A percentile compares a stretch with the other conserved stretches of the same genome.
Evolutionary conservation across 2,888 invertebrate genomes (phyloP).

Genomic region (Cenopis cana): DNA sequence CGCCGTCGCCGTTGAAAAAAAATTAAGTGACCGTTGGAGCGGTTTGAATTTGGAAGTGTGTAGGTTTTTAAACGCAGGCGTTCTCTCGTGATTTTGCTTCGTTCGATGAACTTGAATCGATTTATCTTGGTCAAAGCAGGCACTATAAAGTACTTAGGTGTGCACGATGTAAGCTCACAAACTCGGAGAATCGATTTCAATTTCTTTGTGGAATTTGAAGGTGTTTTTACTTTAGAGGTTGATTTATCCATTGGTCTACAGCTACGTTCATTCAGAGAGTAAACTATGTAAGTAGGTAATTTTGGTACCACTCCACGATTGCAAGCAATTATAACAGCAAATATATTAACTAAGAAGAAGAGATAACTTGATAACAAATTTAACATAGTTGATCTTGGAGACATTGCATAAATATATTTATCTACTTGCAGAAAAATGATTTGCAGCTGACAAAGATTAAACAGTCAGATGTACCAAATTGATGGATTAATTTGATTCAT

Average conservation of each 20-base stretch:
- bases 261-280: neutral
- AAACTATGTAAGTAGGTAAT: neutral
- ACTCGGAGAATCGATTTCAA: slow-evolving; percentile 29
- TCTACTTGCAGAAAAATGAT: no score
- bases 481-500: no score
- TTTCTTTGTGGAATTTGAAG: slow-evolving; percentile 27
- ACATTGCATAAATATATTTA: neutral
- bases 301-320: no score
- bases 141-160: slow-evolving; percentile 43
- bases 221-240: neutral
- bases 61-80: slow-evolving; percentile 53
- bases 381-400: neutral
- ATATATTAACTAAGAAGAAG: no score
- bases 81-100: slow-evolving; percentile 51
- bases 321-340: no score
- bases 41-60: slow-evolving; percentile 55
- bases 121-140: slow-evolving; percentile 48
- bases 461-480: no score
- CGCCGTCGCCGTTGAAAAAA: slow-evolving; percentile 55
- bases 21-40: slow-evolving; percentile 65
- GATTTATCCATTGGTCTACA: neutral
- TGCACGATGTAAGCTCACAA: slow-evolving; percentile 30
- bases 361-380: no score
- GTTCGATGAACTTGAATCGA: slow-evolving; percentile 57
- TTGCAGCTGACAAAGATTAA: no score